Base-by-base conservation (phyloP, 2,797 vertebrate species). In the Tragopan temminckii region DNA sequence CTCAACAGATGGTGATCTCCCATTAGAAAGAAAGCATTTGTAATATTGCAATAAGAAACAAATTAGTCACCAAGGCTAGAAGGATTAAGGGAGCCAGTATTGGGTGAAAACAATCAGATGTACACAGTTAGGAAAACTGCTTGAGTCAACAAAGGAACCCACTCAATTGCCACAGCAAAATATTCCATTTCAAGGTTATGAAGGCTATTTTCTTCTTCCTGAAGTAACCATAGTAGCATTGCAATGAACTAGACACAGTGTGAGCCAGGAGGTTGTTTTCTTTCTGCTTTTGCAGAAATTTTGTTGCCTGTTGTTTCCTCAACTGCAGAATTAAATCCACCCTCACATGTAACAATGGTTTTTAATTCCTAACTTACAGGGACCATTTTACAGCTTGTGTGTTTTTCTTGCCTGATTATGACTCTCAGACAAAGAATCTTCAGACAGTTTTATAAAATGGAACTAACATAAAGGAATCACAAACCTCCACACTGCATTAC, bases 1-100 rank as follows among this genome's bases (percentile, higher is more conserved):
- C 89, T 95, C 94, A 96, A 93, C 94, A 97, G 94, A 94, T 97
- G 97, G 96, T 92, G 80, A 93, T 88, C 87, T 95, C 90, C 63
- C 95, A 90, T 93, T 15, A 89, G 92, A 94, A 80, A 97, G 81
- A 95, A 95, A 86, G 89, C 64, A 78, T 93, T 96, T 67, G 89
- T 74, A 75, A 94, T 20, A 74, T 88, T 93, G 90, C 45, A 35
- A 7, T 63, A 58, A 86, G 90, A 93, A 95, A 64, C 85, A 88
- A 71, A 97, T 91, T 91, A 95, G 87, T 93, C 85, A 69, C 67
- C 5, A 3, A 68, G 93, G 90, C 86, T 92, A 20, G 78, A 79
- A 97, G 79, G 90, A 94, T 57, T 53, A 76, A 77, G 72, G 59
- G 52, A 88, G 70, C 43, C 24, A 64, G 48, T 29, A 7, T 4